These are phyloP conservation scores for Lasioglossum calceatum DNA, from an alignment of 2,888 invertebrate genomes.

Conservation along the genomic window DNA sequence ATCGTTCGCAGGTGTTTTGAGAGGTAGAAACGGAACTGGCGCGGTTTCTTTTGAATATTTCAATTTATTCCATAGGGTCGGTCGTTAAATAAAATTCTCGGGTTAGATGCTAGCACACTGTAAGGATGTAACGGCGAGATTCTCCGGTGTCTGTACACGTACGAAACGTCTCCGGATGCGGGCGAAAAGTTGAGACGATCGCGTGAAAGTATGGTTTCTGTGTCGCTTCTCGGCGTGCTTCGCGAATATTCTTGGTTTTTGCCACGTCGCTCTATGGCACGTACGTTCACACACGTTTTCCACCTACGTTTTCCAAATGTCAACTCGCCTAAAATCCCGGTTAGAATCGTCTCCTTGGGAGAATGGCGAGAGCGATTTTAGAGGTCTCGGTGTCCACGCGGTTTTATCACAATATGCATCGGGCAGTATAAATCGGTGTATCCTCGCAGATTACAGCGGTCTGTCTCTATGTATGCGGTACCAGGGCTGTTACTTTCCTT, in stretches of 20 bases:
- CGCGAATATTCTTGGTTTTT: neutral
- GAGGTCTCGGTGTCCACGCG: constrained; percentile 7
- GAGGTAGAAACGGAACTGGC: neutral
- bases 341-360: neutral
- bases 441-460: neutral
- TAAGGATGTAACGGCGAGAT: constrained; percentile 50
- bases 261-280: constrained; percentile 45
- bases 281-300: constrained; percentile 14
- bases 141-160: constrained; percentile 31
- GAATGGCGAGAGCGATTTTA: neutral
- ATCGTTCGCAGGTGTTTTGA: neutral
- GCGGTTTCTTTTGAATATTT: constrained; percentile 55
- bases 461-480: neutral
- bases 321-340: neutral
- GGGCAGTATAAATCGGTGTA: constrained; percentile 27
- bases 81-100: constrained; percentile 64
- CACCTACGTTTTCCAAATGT: neutral
- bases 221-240: constrained; percentile 25
- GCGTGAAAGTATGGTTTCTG: constrained; percentile 27
- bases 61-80: constrained; percentile 68
- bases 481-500: no score
- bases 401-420: constrained; percentile 44
- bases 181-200: constrained; percentile 11
- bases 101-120: constrained; percentile 61
- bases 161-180: constrained; percentile 9